Evolutionary conservation across 2,113 vertebrate genomes (phyloP), one percentile per base, ranked within the genome.

Genomic region (Tichodroma muraria): DNA sequence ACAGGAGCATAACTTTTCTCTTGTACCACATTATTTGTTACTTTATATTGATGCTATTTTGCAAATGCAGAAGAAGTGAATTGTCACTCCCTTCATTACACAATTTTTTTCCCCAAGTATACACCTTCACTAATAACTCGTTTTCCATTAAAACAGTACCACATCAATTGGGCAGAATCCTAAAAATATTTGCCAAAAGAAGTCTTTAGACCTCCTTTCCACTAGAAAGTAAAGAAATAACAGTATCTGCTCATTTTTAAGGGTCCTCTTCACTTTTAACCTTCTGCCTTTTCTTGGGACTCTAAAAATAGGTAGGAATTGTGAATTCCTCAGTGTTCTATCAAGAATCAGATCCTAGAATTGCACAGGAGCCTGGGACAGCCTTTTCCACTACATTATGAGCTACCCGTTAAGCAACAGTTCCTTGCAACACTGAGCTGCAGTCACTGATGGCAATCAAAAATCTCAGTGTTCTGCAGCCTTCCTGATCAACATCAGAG

Each of bases 321-420:
- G 52, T 0, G 0, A 81, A 35, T 25, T 53, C 4, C 13, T 73
- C 15, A 23, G n/a, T 31, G 45, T n/a, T 42, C 33, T n/a, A 11
- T 27, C 33, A 49, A 59, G 42, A 82, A 28, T 5, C 30, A 70
- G 42, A 49, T 17, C 37, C n/a, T 27, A 35, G 18, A 56, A 78
- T 13, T 65, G 24, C 40, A 18, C 13, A 63, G 12, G 2, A 53
- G 38, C 16, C 56, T 33, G 11, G 15, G 38, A 80, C 3, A 60
- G 14, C 52, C 31, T 40, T 84, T 31, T 19, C 19, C 23, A 11
- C n/a, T 15, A 19, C 31, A 24, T 47, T 30, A 31, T 4, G 8
- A 21, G 8, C 52, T 61, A 49, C 8, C 11, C 28, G 13, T 52
- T 38, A 16, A 40, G 47, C 16, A 73, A 17, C 9, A 35, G 28